Evolutionary conservation across 1,140 invertebrate genomes (phyloP), one percentile per base, ranked within the genome.

Genomic region (Vanessa tameamea): DNA sequence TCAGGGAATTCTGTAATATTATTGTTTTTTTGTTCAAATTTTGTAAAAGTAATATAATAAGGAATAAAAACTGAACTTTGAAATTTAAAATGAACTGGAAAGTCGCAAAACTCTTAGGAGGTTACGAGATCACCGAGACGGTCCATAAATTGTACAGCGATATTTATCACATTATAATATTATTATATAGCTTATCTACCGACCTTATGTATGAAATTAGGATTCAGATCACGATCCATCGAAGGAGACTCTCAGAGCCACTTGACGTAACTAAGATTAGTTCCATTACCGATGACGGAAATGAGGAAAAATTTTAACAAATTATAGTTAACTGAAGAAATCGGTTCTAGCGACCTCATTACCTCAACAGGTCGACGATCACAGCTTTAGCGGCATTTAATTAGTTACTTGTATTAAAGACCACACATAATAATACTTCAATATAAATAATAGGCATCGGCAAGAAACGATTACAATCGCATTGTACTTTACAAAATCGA

Each of bases 181-280:
- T 53, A 9, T 16, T 7, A n/a, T n/a, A 16, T 53, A n/a, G n/a
- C 51, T 53, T 14, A 59, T 12, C 20, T 31, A 26, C 20, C 20
- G 48, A 13, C 26, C 47, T 20, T 43, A 65, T 50, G 4, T 51
- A 74, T 31, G 6, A 31, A 31, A 31, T 78, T 76, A 63, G 13
- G 16, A 78, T 78, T 75, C 73, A 48, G 57, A 20, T 51, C 77
- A 43, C 69, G 61, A 37, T 11, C 31, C 70, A 37, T 68, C 67
- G 72, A 79, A 79, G 75, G 69, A 14, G 53, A 69, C 61, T 59
- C 61, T 72, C 2, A 57, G 77, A 72, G 77, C 68, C 69, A 75
- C 50, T 16, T 16, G 16, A 55, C 47, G 59, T 57, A 50, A 63
- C 65, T 63, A 43, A 13, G 23, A 67, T 16, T n/a, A 55, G 48